Conservation (phyloP, 2,797 vertebrate species). For the Vipera ursinii region DNA sequence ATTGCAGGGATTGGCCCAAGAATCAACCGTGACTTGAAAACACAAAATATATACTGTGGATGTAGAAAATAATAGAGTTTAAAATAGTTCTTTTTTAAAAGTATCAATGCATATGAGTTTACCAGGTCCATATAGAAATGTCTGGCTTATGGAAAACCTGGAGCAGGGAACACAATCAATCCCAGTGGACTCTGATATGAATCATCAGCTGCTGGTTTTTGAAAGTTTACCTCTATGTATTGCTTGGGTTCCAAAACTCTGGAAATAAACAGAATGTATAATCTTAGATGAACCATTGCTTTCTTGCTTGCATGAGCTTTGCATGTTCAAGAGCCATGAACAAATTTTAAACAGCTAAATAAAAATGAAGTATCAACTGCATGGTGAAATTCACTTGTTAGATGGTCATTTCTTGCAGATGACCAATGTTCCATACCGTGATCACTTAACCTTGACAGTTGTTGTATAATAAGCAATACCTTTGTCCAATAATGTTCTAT, state of each 20-base stretch:
- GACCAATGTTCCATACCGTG: background rate
- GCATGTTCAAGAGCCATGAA: background rate
- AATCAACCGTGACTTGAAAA: background rate
- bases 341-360: background rate
- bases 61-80: background rate
- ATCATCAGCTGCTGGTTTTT: background rate
- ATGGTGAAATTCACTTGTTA: background rate
- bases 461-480: background rate
- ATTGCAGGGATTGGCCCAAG: background rate
- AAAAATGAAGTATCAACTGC: background rate
- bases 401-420: background rate
- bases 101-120: background rate
- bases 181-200: background rate
- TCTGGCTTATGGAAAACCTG: background rate
- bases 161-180: background rate
- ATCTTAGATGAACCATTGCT: background rate
- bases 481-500: background rate
- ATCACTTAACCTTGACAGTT: background rate
- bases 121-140: background rate
- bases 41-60: background rate
- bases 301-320: background rate
- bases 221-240: background rate
- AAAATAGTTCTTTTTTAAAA: background rate
- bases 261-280: background rate
- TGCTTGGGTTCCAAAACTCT: background rate